Evolutionary conservation across 1,140 invertebrate species (phyloP).

Genomic region (Diploscapter pachys): DNA sequence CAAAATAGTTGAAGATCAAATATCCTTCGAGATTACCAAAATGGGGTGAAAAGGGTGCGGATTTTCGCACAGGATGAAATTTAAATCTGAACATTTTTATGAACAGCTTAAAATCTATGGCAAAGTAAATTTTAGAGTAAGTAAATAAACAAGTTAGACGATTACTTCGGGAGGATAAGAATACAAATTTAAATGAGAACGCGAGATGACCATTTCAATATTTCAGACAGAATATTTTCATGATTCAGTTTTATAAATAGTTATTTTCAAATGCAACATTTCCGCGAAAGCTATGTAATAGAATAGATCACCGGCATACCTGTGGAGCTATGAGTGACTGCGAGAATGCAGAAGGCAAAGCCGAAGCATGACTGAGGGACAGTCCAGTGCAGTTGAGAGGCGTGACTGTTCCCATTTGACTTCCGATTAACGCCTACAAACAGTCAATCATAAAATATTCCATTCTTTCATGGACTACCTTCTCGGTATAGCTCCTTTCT

Average conservation of each 20-base stretch:
- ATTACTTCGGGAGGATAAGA: no score
- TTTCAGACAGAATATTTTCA: not conserved
- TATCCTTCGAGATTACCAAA: no score
- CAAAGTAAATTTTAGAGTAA: no score
- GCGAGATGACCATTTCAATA: no score
- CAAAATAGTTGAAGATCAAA: no score
- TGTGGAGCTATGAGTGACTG: constrained; percentile 7
- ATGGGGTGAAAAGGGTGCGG: no score
- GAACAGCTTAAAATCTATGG: no score
- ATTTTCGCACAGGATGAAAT: no score
- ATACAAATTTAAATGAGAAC: no score
- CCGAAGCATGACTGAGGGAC: constrained; percentile 17
- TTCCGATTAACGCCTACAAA: constrained; percentile 7
- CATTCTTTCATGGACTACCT: not conserved
- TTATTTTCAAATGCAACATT: not conserved
- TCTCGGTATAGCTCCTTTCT: constrained; percentile 67
- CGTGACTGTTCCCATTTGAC: constrained; percentile 17
- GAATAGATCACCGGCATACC: constrained; percentile 8
- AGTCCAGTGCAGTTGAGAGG: constrained; percentile 5
- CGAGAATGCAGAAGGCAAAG: constrained; percentile 23
- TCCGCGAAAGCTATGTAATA: not conserved
- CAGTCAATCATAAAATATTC: not conserved
- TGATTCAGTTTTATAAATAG: not conserved
- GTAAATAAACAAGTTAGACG: no score
- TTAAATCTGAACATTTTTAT: no score